phyloP scores from a whole-genome alignment of 2,797 vertebrate genomes.

The Agapornis canus region DNA sequence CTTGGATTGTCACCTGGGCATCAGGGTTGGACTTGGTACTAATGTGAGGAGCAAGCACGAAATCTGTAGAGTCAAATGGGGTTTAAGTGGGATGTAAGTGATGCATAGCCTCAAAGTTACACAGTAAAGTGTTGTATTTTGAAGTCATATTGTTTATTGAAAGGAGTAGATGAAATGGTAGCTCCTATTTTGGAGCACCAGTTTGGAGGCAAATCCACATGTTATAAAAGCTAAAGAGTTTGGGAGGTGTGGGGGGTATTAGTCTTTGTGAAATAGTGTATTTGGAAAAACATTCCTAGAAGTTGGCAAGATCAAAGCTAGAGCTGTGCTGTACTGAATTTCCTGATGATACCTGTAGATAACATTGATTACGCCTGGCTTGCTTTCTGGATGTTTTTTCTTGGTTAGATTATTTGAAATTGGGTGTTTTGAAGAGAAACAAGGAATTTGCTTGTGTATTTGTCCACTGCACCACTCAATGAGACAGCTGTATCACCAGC shows the following conservation, averaged over 20 bases:
- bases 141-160: background rate
- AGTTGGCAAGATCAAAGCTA: background rate
- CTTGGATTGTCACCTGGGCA: background rate
- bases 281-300: background rate
- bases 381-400: background rate
- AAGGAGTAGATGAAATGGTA: background rate
- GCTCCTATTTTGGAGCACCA: background rate
- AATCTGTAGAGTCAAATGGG: background rate
- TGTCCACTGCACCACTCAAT: background rate
- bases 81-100: background rate
- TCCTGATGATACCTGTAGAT: background rate
- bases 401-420: background rate
- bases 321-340: background rate
- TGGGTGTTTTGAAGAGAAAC: background rate
- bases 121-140: background rate
- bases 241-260: rapidly evolving
- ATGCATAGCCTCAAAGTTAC: background rate
- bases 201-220: background rate
- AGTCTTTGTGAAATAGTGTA: background rate
- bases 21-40: background rate
- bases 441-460: background rate
- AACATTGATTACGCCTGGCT: background rate
- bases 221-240: background rate
- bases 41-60: background rate
- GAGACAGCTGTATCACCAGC: background rate